phyloP scores from a whole-genome alignment of 2,888 invertebrate species.

The Molanna angustata region DNA sequence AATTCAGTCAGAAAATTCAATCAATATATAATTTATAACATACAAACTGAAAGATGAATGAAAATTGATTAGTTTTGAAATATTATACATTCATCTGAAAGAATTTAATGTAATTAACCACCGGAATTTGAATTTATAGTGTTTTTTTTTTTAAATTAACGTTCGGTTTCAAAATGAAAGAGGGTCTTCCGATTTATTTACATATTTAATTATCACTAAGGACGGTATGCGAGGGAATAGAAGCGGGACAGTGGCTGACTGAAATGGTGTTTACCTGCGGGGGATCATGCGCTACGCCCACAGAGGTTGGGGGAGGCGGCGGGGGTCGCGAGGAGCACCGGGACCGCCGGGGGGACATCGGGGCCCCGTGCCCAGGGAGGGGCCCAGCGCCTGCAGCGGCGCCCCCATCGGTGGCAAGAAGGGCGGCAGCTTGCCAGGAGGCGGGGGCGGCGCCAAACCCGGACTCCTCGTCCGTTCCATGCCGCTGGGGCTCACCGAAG shows the following conservation, averaged over 20 bases:
- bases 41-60: no score
- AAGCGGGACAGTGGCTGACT: conserved; percentile 27
- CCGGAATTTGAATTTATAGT: no score
- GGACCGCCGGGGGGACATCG: conserved; percentile 41
- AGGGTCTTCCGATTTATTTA: conserved; percentile 10
- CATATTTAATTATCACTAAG: conserved; percentile 17
- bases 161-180: no score
- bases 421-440: conserved; percentile 61
- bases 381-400: conserved; percentile 42
- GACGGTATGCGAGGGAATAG: conserved; percentile 27
- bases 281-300: conserved; percentile 77
- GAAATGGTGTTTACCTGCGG: conserved; percentile 55
- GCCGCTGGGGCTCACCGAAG: conserved; percentile 59
- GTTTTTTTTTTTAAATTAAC: no score
- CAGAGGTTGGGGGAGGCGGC: conserved; percentile 65
- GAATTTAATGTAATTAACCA: no score
- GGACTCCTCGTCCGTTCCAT: conserved; percentile 59
- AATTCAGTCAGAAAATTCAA: no score
- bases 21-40: no score
- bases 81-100: no score
- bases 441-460: conserved; percentile 58
- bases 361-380: conserved; percentile 51
- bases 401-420: conserved; percentile 45
- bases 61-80: no score
- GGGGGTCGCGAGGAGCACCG: conserved; percentile 55